Conservation (phyloP, 2,888 invertebrate genomes). For the Ommatoiulus sabulosus region DNA sequence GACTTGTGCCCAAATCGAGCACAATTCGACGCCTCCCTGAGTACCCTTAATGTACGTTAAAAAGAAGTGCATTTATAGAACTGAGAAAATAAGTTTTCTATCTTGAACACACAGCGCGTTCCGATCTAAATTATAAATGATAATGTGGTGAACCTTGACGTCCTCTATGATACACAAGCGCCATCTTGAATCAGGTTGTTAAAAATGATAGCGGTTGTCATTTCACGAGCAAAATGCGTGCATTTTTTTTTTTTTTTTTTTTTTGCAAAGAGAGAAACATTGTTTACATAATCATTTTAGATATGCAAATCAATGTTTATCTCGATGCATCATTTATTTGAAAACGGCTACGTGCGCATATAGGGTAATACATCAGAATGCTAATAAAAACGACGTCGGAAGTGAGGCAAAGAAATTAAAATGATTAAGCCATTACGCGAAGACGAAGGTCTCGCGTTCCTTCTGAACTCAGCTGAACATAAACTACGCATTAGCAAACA, state of each 20-base stretch:
- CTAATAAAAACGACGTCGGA: not conserved
- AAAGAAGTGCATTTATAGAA: no score
- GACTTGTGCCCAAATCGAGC: no score
- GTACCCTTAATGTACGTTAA: no score
- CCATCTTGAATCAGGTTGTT: not conserved
- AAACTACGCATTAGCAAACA: conserved; percentile 23
- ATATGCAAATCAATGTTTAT: conserved; percentile 1
- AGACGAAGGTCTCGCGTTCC: conserved; percentile 15
- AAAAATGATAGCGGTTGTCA: not conserved
- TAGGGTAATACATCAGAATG: not conserved
- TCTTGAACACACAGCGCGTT: no score
- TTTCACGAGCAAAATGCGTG: not conserved
- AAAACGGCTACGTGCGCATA: not conserved
- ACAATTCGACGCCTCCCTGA: no score
- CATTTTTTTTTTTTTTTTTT: not conserved
- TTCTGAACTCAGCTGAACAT: not conserved
- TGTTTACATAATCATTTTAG: not conserved
- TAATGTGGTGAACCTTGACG: no score
- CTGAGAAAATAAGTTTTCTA: no score
- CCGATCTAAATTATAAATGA: no score
- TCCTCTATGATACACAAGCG: no score
- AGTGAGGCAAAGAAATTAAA: not conserved
- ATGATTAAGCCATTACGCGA: conserved; percentile 3
- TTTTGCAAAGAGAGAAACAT: not conserved
- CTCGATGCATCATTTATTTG: not conserved